phyloP scores from a whole-genome alignment of 2,888 invertebrate species.

The Cerastis rubricosa region DNA sequence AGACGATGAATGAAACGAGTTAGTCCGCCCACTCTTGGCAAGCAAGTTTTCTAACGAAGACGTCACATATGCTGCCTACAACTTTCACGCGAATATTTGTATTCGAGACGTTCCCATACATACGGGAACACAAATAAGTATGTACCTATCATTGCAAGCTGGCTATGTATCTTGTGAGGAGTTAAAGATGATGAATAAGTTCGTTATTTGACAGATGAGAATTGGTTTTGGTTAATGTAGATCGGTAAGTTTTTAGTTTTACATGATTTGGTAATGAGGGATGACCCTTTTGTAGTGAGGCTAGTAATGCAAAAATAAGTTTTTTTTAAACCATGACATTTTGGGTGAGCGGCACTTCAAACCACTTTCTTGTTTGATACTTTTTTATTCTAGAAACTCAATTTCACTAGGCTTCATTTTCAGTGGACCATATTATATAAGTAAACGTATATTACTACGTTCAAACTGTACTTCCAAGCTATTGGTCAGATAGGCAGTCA shows the following conservation, averaged over 20 bases:
- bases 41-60: constrained; percentile 84
- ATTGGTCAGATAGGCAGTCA: too few relatives aligned
- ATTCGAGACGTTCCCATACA: constrained; percentile 68
- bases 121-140: constrained; percentile 53
- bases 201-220: neutral
- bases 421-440: too few relatives aligned
- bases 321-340: too few relatives aligned
- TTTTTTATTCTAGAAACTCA: neutral
- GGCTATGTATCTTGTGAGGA: constrained; percentile 30
- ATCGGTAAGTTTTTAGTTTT: neutral
- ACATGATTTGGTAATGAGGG: neutral
- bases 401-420: neutral
- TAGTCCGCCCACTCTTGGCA: constrained; percentile 79
- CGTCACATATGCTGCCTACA: constrained; percentile 78
- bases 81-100: constrained; percentile 76
- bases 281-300: neutral
- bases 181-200: constrained; percentile 12
- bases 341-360: too few relatives aligned
- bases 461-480: too few relatives aligned
- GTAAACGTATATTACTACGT: too few relatives aligned
- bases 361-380: neutral
- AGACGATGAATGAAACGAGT: constrained; percentile 83
- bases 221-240: neutral
- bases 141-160: constrained; percentile 42
- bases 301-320: too few relatives aligned